Conservation (phyloP, 2,888 invertebrate species). For the Dolichomitus sp. region DNA sequence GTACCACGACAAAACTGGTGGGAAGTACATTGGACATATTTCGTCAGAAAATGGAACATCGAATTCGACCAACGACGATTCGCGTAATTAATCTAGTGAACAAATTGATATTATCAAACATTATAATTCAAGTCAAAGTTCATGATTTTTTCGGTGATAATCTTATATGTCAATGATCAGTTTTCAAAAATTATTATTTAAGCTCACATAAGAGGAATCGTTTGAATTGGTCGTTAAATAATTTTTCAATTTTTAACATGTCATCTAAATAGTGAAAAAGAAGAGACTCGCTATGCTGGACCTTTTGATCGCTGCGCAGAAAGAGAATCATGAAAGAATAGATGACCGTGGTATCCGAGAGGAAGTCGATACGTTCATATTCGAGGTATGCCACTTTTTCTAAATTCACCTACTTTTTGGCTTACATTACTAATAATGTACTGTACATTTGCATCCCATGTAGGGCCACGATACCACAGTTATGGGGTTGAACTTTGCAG, state of each 20-base stretch:
- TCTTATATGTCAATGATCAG: too few species aligned
- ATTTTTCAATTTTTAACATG: not conserved
- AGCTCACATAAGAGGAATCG: not conserved
- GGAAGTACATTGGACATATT: conserved; percentile 44
- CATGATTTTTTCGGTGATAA: too few species aligned
- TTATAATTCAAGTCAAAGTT: not conserved
- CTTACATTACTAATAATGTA: not conserved
- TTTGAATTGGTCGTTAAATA: not conserved
- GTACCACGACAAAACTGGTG: conserved; percentile 62
- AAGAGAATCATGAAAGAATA: conserved; percentile 42
- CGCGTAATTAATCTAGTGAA: conserved; percentile 30
- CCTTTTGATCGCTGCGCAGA: conserved; percentile 64
- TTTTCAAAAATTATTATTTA: not conserved
- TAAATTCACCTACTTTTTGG: not conserved
- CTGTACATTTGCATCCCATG: not conserved
- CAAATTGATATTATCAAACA: not conserved
- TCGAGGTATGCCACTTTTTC: conserved; percentile 57
- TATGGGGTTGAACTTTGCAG: conserved; percentile 57
- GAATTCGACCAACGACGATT: conserved; percentile 1
- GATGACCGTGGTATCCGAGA: conserved; percentile 68
- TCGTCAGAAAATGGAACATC: conserved; percentile 8
- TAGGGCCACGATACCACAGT: conserved; percentile 70
- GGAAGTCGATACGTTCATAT: conserved; percentile 71
- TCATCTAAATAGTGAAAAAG: conserved; percentile 38
- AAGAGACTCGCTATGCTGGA: conserved; percentile 69